A percentile compares a stretch with the other conserved stretches of the same genome.
Evolutionary conservation across 2,113 vertebrate species (phyloP).

Genomic region (Peromyscus maniculatus): DNA sequence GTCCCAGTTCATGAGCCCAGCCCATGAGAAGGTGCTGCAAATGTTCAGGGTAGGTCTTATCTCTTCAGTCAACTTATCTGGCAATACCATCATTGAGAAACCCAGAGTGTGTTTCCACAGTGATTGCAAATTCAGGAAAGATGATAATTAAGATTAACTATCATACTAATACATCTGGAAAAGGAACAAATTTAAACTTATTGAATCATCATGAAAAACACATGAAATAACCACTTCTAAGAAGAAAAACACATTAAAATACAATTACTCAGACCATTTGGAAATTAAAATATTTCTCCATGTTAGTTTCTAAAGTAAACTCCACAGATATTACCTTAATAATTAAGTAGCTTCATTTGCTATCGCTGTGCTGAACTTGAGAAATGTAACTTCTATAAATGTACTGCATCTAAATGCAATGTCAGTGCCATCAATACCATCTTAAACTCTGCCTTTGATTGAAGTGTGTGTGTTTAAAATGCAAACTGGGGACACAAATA

Average conservation of each 20-base stretch:
- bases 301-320: conserved; percentile 37
- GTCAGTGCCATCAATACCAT: neutral
- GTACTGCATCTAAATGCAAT: neutral
- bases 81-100: neutral
- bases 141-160: neutral
- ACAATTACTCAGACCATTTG: conserved; percentile 39
- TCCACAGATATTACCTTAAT: conserved; percentile 46
- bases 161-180: conserved; percentile 10
- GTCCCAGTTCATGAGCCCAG: neutral
- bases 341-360: conserved; percentile 28
- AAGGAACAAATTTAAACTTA: conserved; percentile 53
- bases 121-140: neutral
- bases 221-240: conserved; percentile 49
- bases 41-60: neutral
- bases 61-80: neutral
- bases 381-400: conserved; percentile 48
- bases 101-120: neutral
- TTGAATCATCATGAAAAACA: conserved; percentile 51
- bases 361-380: conserved; percentile 38
- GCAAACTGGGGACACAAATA: conserved; percentile 10
- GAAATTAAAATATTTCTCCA: conserved; percentile 38
- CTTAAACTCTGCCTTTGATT: conserved; percentile 48
- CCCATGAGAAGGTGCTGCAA: no score
- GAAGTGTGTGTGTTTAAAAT: conserved; percentile 27
- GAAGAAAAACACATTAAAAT: conserved; percentile 50